Base-by-base conservation (phyloP, 2,113 vertebrate genomes). In the Spilogale gracilis region DNA sequence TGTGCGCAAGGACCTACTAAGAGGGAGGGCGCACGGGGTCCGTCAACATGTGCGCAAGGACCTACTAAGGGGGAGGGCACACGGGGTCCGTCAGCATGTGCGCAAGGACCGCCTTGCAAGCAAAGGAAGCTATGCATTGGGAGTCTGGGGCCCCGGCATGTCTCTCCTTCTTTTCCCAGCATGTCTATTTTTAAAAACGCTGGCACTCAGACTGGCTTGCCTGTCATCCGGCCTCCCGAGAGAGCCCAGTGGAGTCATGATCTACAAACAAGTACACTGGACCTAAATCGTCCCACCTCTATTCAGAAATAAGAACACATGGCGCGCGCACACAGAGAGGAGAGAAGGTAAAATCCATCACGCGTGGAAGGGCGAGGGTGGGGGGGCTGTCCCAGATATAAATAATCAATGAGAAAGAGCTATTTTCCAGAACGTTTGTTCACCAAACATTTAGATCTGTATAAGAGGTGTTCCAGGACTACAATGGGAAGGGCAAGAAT, bases 401-500 rank as follows among this genome's bases (percentile, higher is more conserved):
- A 96, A 91, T 78, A 95, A 94, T 52, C 67, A 27, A 85, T 73
- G 0, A 76, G 38, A 38, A 97, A 96, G 69, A 90, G 0, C 20
- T 67, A 16, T 85, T 98, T 98, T 97, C 67, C 84, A 93, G 79
- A 80, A 95, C 85, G 58, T 79, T 86, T 98, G 63, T 45, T 97
- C 9, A 83, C 87, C 71, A 97, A 89, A 54, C 92, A 94, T 94
- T 98, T 92, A 97, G 97, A 67, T 89, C 95, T 50, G 52, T 93
- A 76, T 76, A 94, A 94, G 88, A 83, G 95, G 3, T 96, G 45
- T 85, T 84, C 92, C 95, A 97, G 80, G 67, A 98, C 97, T 98
- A 96, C 92, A 98, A 93, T 2, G 27, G 69, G 45, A 60, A 96
- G 43, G 80, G 69, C 87, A 97, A 97, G 95, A 98, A 98, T 96